A percentile compares a stretch with the other conserved stretches of the same genome.
These are phyloP conservation scores for Gambusia holbrooki DNA, from an alignment of 2,113 vertebrate species.

Conservation along the genomic window DNA sequence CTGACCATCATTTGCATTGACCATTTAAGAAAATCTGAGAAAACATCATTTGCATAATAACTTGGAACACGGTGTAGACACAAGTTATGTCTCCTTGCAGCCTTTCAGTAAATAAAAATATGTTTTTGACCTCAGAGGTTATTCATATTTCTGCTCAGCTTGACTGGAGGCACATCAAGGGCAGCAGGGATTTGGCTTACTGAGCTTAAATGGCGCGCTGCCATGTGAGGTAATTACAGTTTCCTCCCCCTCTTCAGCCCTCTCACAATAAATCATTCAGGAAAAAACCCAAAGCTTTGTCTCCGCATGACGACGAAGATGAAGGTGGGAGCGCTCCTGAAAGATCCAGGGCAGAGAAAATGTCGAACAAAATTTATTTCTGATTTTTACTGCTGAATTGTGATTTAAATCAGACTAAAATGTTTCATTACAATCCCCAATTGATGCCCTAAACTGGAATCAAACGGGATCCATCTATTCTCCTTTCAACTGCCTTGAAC, in stretches of 20 bases:
- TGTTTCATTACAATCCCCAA: not conserved
- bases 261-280: conserved; percentile 15
- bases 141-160: conserved; percentile 44
- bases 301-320: not conserved
- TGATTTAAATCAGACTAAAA: not conserved
- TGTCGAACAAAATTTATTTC: not conserved
- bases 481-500: not conserved
- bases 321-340: not conserved
- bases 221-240: conserved; percentile 53
- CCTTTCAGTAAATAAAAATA: not conserved
- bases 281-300: conserved; percentile 27
- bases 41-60: too few relatives aligned
- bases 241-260: not conserved
- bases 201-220: conserved; percentile 29
- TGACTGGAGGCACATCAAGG: conserved; percentile 47
- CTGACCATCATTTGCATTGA: too few relatives aligned
- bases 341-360: not conserved
- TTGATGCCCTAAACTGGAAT: not conserved
- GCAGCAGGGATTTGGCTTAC: conserved; percentile 65
- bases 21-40: too few relatives aligned
- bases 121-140: conserved; percentile 34
- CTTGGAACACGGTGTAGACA: not conserved
- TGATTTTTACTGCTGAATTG: not conserved
- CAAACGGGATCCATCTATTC: not conserved
- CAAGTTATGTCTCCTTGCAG: not conserved